Base-by-base conservation (phyloP, 92 coral and sea anemone species). In the Galaxea fascicularis region DNA sequence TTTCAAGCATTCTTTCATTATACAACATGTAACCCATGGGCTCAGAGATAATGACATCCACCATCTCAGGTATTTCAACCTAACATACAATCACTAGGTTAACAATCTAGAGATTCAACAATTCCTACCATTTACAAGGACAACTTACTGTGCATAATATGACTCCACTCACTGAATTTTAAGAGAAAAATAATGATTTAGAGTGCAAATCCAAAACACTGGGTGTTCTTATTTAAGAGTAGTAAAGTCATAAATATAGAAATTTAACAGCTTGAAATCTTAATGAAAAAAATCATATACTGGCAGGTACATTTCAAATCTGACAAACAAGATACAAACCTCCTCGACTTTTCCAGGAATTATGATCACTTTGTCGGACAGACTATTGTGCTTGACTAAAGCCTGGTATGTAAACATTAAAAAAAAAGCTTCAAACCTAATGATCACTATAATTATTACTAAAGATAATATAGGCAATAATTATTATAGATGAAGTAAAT, bases 21-120 rank as follows among this genome's bases (percentile, higher is more conserved):
- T 90, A 93, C n/a, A 96, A 82, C 99, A 96, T 96, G 73, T 96
- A 96, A 16, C 99, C 99, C 99, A 96, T 96, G 16, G 99, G 99
- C 73, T 96, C 99, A 4, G 99, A 96, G 58, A 96, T 94, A n/a
- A 96, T 96, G 41, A 94, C 83, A 83, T 96, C 99, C 11, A 94
- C 98, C 86, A 89, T 81, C 76, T 96, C 99, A 17, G 99, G 98
- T 65, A 96, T 94, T 44, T 96, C 95, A 12, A 96, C 91, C 99
- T 96, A 83, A n/a, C 53, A 70, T 25, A 15, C 8, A 31, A 47
- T 27, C 54, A 47, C 41, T 6, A 35, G 2, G 41, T 35, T 35
- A 35, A 6, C 41, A 2, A 35, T 35, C 41, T 35, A 35, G 41
- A 35, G 6, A 35, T 2, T 35, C 2, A 6, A 35, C 2, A 35